Base-by-base conservation (phyloP, 2,888 invertebrate genomes). In the Drosophila rellima region DNA sequence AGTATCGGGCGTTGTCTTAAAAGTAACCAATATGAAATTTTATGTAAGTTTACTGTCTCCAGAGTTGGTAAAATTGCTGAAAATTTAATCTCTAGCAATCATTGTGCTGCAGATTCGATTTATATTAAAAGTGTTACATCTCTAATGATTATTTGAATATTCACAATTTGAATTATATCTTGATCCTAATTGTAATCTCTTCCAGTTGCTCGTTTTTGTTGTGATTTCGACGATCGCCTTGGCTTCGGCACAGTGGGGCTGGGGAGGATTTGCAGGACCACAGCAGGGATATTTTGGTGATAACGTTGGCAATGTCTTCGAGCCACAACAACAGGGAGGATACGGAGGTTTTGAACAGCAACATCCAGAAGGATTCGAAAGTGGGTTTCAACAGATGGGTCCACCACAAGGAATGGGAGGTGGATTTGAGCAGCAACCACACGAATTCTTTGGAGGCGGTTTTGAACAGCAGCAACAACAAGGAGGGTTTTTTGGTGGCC, bases 1-100 rank as follows among this genome's bases (percentile, higher is more conserved):
- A 47, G 47, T 31, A 47, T 47, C 18, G 47, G 7, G 18, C 17
- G 18, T 47, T 47, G 13, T 13, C 47, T 17, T 6, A 47, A 47
- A 44, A 47, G 7, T 18, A 17, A 4, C 10, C 15, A 29, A 31
- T 1, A 47, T 47, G 47, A 11, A 47, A 3, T 31, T 31, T 31
- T 13, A 31, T 11, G 47, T 47, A 18, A 47, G 47, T 42, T 7
- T 6, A 6, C 6, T 13, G 42, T 13, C 6, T 13, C 0, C 13
- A 4, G 3, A 35, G n/a, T 13, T n/a, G 6, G 6, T n/a, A n/a
- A 6, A 6, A 35, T 1, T 23, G 8, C 10, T 29, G 29, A 6
- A 29, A 29, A 29, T 29, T 6, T 7, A 8, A 10, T 29, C 8
- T 2, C 2, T 29, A 29, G 7, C 29, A 10, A 8, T 8, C 3